Conservation (phyloP, 2,797 vertebrate genomes). For the Sebastes oblongus region DNA sequence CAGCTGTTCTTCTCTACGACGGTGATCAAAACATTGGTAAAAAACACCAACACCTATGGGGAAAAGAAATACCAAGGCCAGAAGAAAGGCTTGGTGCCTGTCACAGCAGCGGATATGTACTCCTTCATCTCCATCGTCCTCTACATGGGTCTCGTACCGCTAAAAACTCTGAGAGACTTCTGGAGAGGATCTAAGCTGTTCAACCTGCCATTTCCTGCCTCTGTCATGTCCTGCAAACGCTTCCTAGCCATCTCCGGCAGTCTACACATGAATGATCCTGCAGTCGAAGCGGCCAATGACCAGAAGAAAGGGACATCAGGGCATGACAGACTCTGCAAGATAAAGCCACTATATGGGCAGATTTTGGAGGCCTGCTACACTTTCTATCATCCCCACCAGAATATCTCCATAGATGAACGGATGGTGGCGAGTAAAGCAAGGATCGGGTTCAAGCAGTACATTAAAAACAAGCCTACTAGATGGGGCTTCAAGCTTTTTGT, state of each 20-base stretch:
- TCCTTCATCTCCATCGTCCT: slow-evolving; percentile 65
- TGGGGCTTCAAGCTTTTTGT: slow-evolving; percentile 78
- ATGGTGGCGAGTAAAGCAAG: slow-evolving; percentile 74
- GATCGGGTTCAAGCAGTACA: slow-evolving; percentile 69
- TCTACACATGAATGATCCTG: slow-evolving; percentile 64
- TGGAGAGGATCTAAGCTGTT: slow-evolving; percentile 63
- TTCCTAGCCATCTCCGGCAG: slow-evolving; percentile 55
- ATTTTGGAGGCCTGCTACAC: slow-evolving; percentile 65
- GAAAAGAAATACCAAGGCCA: slow-evolving; percentile 32
- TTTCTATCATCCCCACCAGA: slow-evolving; percentile 67
- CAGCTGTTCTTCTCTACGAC: slow-evolving; percentile 65
- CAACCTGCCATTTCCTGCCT: slow-evolving; percentile 58
- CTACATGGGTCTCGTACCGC: slow-evolving; percentile 65
- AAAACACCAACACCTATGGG: slow-evolving; percentile 63
- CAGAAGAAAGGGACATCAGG: slow-evolving; percentile 48
- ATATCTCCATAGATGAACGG: slow-evolving; percentile 73
- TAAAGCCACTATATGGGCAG: slow-evolving; percentile 70
- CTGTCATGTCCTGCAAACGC: slow-evolving; percentile 60
- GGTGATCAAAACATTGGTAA: slow-evolving; percentile 57
- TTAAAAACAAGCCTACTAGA: slow-evolving; percentile 71
- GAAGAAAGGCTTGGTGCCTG: slow-evolving; percentile 36
- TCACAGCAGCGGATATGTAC: slow-evolving; percentile 60
- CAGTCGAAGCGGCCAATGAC: slow-evolving; percentile 49
- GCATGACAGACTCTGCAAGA: slow-evolving; percentile 66
- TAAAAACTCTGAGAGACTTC: slow-evolving; percentile 66